These are phyloP conservation scores for Acanthosoma haemorrhoidale DNA, from an alignment of 2,888 invertebrate genomes.

Conservation along the genomic window DNA sequence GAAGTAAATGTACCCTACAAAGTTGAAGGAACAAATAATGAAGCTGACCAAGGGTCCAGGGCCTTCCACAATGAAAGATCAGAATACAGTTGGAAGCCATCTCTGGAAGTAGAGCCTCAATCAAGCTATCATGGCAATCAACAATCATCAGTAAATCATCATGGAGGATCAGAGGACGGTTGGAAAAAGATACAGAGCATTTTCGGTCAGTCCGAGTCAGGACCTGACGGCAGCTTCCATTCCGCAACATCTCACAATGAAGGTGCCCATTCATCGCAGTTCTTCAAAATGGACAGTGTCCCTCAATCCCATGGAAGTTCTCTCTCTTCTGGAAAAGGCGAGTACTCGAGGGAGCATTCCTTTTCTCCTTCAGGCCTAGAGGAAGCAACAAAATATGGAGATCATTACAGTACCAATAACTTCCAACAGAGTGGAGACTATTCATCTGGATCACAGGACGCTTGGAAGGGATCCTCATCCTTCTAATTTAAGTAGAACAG, in stretches of 20 bases:
- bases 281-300: neutral
- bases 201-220: no score
- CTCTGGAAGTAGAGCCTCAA: no score
- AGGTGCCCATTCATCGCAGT: neutral
- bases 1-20: conserved; percentile 2
- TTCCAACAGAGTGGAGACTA: no score
- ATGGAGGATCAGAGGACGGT: neutral
- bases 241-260: neutral
- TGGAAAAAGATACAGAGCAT: no score
- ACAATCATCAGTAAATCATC: no score
- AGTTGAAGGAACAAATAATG: neutral
- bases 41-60: neutral
- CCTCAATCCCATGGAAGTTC: neutral
- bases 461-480: no score
- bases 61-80: neutral
- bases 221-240: neutral
- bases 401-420: neutral
- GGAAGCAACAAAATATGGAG: neutral
- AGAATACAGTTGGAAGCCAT: neutral
- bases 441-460: neutral
- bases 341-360: no score
- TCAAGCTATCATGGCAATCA: no score
- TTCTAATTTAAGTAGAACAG: no score
- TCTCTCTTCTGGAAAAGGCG: neutral
- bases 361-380: neutral